These are phyloP conservation scores for Synergus laeviventris DNA, from an alignment of 2,888 invertebrate species.

Conservation along the genomic window DNA sequence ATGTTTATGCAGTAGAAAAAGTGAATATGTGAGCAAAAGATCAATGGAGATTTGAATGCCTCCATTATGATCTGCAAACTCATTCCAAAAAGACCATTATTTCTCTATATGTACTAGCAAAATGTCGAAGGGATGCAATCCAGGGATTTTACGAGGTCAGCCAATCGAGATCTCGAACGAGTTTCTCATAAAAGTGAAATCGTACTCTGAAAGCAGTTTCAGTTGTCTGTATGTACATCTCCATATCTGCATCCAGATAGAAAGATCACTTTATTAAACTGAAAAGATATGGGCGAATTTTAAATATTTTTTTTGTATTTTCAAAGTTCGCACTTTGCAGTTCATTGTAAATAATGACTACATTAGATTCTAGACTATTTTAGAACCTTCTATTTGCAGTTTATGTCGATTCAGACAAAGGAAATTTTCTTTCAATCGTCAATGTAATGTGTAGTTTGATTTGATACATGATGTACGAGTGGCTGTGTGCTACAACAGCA, in stretches of 20 bases:
- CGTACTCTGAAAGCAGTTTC: constrained; percentile 12
- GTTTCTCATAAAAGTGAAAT: constrained; percentile 38
- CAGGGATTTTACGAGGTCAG: constrained; percentile 31
- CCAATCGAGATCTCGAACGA: constrained; percentile 13
- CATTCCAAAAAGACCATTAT: neutral
- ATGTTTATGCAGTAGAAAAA: neutral
- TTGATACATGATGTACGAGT: neutral
- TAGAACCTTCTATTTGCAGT: too few species aligned
- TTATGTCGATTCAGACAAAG: neutral
- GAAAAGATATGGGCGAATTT: neutral
- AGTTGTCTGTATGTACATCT: neutral
- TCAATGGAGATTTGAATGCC: constrained; percentile 21
- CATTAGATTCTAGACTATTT: too few species aligned
- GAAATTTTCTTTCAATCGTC: neutral
- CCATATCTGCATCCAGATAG: neutral
- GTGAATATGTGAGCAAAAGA: neutral
- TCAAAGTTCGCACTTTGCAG: neutral
- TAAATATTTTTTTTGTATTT: neutral
- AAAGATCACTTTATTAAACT: neutral
- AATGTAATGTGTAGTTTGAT: neutral
- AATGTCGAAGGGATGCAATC: constrained; percentile 5
- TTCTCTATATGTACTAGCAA: constrained; percentile 8
- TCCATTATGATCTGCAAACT: constrained; percentile 14
- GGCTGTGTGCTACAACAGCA: constrained; percentile 3
- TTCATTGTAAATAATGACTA: neutral